Conservation (phyloP, 1,140 invertebrate genomes). For the Calliopsis andreniformis region DNA sequence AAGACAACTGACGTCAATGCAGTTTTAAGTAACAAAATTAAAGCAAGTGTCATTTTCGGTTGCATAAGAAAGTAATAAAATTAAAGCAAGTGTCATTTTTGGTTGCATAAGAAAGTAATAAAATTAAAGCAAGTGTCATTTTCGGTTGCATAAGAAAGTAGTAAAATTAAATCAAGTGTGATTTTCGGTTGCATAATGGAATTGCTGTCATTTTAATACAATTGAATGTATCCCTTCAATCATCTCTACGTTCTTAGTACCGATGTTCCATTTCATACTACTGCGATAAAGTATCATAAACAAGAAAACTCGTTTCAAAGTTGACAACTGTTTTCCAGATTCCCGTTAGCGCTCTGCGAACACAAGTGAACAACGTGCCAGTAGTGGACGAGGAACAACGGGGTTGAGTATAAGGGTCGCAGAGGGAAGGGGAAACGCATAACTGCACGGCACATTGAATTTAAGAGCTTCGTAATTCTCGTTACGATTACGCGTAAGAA, state of each 20-base stretch:
- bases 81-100: no score
- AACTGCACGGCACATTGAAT: neutral
- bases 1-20: no score
- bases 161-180: no score
- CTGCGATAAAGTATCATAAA: neutral
- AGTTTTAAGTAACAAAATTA: no score
- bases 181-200: no score
- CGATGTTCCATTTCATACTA: neutral
- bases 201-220: no score
- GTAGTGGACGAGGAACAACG: neutral
- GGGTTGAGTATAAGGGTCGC: neutral
- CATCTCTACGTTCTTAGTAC: neutral
- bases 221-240: neutral
- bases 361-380: neutral
- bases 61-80: no score
- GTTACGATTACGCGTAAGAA: neutral
- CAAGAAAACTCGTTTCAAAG: neutral
- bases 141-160: no score
- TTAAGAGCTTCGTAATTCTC: constrained; percentile 5
- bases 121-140: no score
- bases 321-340: neutral
- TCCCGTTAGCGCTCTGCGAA: neutral
- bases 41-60: no score
- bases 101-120: no score
- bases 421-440: neutral